Conservation (phyloP, 2,797 vertebrate genomes). For the Urosaurus nigricauda region DNA sequence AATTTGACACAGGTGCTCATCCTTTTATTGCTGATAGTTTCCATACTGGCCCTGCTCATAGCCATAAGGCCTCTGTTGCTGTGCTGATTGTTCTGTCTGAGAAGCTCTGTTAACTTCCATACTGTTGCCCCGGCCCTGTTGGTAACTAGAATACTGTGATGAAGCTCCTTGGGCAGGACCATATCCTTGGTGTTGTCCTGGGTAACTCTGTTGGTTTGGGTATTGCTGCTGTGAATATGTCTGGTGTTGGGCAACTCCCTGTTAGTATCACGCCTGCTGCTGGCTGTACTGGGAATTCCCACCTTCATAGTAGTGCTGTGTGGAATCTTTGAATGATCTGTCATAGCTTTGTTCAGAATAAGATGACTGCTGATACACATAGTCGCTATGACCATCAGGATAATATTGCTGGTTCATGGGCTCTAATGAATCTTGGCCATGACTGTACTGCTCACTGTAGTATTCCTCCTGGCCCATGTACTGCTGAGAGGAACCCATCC, state of each 20-base stretch:
- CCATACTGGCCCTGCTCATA: conserved; percentile 98
- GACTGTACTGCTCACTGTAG: conserved; percentile 94
- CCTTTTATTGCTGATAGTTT: conserved; percentile 93
- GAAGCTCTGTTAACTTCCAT: conserved; percentile 90
- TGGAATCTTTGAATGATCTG: conserved; percentile 91
- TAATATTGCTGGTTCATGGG: conserved; percentile 95
- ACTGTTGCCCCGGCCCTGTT: conserved; percentile 93
- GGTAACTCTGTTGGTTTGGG: conserved; percentile 91
- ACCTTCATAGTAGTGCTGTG: conserved; percentile 97
- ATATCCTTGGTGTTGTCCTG: conserved; percentile 90
- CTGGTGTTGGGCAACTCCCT: conserved; percentile 89
- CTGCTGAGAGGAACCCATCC: conserved; percentile 90
- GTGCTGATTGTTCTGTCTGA: conserved; percentile 87
- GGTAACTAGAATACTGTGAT: conserved; percentile 94
- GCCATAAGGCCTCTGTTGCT: conserved; percentile 91
- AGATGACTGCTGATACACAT: conserved; percentile 92
- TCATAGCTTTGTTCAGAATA: conserved; percentile 94
- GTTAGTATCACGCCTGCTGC: conserved; percentile 93
- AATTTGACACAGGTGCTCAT: conserved; percentile 51
- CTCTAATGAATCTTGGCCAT: conserved; percentile 90
- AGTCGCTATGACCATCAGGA: conserved; percentile 93
- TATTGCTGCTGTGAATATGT: conserved; percentile 92
- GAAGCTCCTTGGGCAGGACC: conserved; percentile 89
- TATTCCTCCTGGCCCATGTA: conserved; percentile 95
- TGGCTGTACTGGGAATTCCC: conserved; percentile 95